Evolutionary conservation across 35 echinoderm and acorn worm genomes (phyloP).

Genomic region (Heliocidaris erythrogramma): DNA sequence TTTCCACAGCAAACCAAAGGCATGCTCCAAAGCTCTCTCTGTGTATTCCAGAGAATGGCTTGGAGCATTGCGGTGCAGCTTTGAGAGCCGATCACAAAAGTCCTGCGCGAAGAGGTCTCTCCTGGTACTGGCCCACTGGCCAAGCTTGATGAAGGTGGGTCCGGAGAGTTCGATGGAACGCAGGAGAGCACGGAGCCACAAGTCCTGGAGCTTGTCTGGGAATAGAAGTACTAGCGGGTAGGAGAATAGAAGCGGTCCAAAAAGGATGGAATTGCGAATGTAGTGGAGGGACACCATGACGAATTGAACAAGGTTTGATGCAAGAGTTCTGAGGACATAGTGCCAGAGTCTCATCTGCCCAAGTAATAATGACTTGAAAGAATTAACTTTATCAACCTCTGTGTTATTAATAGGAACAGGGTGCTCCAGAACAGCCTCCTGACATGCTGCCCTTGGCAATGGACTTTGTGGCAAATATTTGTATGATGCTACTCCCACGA

Average conservation of each 20-base stretch:
- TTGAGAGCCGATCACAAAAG: slow-evolving; percentile 81
- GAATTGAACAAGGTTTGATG: slow-evolving; percentile 15
- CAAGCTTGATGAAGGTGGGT: slow-evolving; percentile 95
- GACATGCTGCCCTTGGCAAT: not conserved
- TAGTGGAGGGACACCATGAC: slow-evolving; percentile 22
- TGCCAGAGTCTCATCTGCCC: slow-evolving; percentile 22
- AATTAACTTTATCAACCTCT: not conserved
- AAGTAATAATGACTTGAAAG: not conserved
- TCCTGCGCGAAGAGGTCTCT: slow-evolving; percentile 79
- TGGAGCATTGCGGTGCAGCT: slow-evolving; percentile 78
- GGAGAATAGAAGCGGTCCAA: slow-evolving; percentile 65
- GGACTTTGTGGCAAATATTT: not conserved
- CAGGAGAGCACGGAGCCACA: slow-evolving; percentile 69
- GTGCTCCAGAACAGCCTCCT: not conserved
- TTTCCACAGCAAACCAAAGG: slow-evolving; percentile 82
- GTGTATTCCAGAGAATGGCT: slow-evolving; percentile 82
- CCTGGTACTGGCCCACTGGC: slow-evolving; percentile 96
- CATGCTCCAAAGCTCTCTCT: slow-evolving; percentile 55
- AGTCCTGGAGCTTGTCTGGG: not conserved
- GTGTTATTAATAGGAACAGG: not conserved
- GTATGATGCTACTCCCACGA: not conserved
- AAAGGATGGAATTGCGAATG: slow-evolving; percentile 51
- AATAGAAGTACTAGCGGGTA: slow-evolving; percentile 59
- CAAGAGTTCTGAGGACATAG: not conserved
- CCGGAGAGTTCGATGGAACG: slow-evolving; percentile 71